Base-by-base conservation (phyloP, 2,797 vertebrate species). In the Heteromormyrus szaboi region DNA sequence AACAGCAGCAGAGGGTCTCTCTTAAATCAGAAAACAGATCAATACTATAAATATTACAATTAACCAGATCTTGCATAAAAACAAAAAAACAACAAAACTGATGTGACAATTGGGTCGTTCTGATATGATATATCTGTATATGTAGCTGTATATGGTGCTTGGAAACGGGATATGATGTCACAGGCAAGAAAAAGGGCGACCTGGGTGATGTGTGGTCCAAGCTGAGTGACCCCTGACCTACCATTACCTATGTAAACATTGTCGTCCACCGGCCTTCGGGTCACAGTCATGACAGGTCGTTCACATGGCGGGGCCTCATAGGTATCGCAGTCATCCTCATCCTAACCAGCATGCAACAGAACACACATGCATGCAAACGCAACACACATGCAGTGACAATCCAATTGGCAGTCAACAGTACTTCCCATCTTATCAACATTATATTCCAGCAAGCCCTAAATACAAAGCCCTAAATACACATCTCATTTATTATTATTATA, bases 261-360 rank as follows among this genome's bases (percentile, higher is more conserved):
- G 25, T 95, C 95, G 88, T 95, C 93, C 54, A 91, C 90, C 87
- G 91, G 91, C 65, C 89, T 93, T 53, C 79, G 92, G 9, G 92
- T 93, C 56, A 95, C 93, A 90, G 94, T 95, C 3, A 92, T 53
- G 22, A 91, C 76, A 0, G 90, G 90, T 14, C 93, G 94, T 48
- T 96, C 95, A 92, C 93, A 96, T 0, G 96, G 96, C 33, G 96
- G 96, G 0, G 87, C 93, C 89, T 96, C 96, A 91, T 96, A 97
- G 89, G 93, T 96, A 90, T 94, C 94, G 1, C 91, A 88, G 0
- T 95, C 93, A 9, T 95, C 95, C 0, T 95, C 95, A 51, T 95
- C 95, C 95, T 86, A 54, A 44, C 51, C 50, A 48, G 79, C 54
- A 65, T 29, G 33, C 17, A 48, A 29, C 37, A 68, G 22, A 11